phyloP scores from a whole-genome alignment of 1,140 invertebrate genomes.

The Microvelia longipes region DNA sequence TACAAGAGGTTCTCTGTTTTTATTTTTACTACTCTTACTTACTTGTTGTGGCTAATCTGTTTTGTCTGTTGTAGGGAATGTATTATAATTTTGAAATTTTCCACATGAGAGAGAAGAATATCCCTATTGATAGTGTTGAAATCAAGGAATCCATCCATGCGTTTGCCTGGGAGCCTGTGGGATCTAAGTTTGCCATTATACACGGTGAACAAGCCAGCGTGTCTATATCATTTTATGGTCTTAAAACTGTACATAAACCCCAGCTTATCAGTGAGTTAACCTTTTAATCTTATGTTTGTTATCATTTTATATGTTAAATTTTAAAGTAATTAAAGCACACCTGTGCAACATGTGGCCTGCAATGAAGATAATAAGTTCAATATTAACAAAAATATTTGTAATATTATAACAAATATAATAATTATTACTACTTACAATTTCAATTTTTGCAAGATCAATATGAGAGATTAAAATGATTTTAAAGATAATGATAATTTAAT shows the following conservation, averaged over 20 bases:
- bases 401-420: too few species aligned
- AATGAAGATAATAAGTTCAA: neutral
- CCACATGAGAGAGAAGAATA: conserved; percentile 93
- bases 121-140: conserved; percentile 94
- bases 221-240: conserved; percentile 86
- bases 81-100: conserved; percentile 99
- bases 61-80: conserved; percentile 52
- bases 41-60: neutral
- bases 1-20: neutral
- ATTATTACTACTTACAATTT: too few species aligned
- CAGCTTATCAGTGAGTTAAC: conserved; percentile 53
- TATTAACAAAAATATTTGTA: neutral
- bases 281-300: neutral
- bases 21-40: neutral
- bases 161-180: conserved; percentile 97
- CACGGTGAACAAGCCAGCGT: conserved; percentile 81
- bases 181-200: conserved; percentile 89
- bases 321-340: neutral
- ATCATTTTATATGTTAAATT: too few species aligned
- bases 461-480: too few species aligned
- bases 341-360: too few species aligned
- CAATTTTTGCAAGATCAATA: too few species aligned
- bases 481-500: too few species aligned
- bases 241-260: conserved; percentile 72
- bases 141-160: conserved; percentile 84